phyloP scores from a whole-genome alignment of 1,140 invertebrate genomes.

The Drosophila arizonae region DNA sequence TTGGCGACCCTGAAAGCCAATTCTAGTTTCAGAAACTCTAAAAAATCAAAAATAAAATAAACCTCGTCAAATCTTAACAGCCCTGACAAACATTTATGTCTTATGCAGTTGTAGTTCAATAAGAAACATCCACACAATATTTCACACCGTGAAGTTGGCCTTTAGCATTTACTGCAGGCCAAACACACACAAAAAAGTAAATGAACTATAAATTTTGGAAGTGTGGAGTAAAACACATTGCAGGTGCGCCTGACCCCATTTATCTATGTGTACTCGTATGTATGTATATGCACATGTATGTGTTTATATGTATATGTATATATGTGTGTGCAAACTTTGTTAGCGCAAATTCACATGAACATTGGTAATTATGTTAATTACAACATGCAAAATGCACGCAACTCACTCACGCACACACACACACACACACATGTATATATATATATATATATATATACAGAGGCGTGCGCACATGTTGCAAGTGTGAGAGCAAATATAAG shows the following conservation, averaged over 20 bases:
- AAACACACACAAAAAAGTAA: too few relatives aligned
- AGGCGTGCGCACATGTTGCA: background rate
- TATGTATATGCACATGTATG: background rate
- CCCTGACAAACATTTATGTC: constrained; percentile 33
- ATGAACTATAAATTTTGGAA: background rate
- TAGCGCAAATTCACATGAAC: constrained; percentile 42
- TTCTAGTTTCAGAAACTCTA: constrained; percentile 41
- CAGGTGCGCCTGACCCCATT: constrained; percentile 14
- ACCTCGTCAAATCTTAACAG: constrained; percentile 21
- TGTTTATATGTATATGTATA: background rate
- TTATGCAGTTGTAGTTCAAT: constrained; percentile 24
- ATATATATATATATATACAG: too few relatives aligned
- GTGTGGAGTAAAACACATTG: constrained; percentile 2
- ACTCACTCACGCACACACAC: constrained; percentile 11
- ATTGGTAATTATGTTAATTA: constrained; percentile 50
- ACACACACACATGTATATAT: background rate
- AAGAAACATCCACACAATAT: constrained; percentile 1
- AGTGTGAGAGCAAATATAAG: constrained; percentile 17
- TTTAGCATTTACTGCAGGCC: constrained; percentile 1
- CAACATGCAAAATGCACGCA: constrained; percentile 48
- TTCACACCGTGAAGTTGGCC: constrained; percentile 9
- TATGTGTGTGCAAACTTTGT: constrained; percentile 10
- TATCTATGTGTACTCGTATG: background rate
- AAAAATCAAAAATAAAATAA: constrained; percentile 17
- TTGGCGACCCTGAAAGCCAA: constrained; percentile 46